phyloP scores from a whole-genome alignment of 2,888 invertebrate genomes.

The Junonia oenone region DNA sequence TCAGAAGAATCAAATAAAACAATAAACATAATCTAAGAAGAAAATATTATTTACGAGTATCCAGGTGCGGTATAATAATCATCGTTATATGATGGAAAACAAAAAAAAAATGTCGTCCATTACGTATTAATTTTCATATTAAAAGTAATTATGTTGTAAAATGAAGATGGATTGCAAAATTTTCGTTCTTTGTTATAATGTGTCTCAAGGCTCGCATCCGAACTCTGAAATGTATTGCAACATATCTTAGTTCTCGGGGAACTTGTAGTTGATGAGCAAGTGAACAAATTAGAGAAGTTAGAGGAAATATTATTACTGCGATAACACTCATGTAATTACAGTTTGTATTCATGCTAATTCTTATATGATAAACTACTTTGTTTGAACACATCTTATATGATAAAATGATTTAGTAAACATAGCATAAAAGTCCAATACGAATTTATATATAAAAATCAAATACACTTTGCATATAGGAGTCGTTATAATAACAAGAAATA shows the following conservation, averaged over 20 bases:
- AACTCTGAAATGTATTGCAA: conserved; percentile 17
- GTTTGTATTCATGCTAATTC: not conserved
- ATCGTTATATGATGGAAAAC: no score
- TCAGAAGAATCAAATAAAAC: no score
- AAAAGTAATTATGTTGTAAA: not conserved
- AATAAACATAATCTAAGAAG: no score
- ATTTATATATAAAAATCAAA: no score
- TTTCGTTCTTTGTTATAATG: conserved; percentile 8
- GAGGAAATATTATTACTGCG: not conserved
- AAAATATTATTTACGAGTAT: no score
- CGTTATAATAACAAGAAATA: no score
- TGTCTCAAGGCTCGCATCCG: conserved; percentile 16
- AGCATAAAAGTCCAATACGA: no score
- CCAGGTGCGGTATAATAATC: no score
- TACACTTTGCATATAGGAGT: not conserved
- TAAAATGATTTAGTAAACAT: no score
- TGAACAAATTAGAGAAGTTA: conserved; percentile 5
- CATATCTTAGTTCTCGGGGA: conserved; percentile 3
- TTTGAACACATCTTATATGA: no score
- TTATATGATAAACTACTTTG: not conserved
- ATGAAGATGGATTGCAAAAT: not conserved
- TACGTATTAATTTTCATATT: not conserved
- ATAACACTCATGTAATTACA: not conserved
- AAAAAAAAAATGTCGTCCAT: not conserved
- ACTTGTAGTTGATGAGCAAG: conserved; percentile 12